A percentile compares a stretch with the other conserved stretches of the same genome.
phyloP scores from a whole-genome alignment of 2,797 vertebrate species.

The Onychomys leucogaster region DNA sequence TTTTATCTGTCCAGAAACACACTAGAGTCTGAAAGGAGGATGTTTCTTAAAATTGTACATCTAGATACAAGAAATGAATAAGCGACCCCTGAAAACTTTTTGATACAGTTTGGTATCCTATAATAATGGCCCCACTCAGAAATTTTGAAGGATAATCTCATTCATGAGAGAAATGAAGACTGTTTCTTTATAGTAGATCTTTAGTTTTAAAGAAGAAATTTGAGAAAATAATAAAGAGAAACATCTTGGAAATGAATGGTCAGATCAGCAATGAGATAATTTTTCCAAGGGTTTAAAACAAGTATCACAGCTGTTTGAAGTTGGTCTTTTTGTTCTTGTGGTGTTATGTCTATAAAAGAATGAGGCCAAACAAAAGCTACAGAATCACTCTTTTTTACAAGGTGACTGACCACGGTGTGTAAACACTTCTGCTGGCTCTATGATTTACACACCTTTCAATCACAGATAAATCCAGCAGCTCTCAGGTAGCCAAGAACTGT shows the following conservation, averaged over 20 bases:
- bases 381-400: constrained; percentile 69
- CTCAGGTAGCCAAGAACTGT: constrained; percentile 42
- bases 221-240: constrained; percentile 61
- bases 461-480: constrained; percentile 66
- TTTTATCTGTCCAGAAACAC: constrained; percentile 39
- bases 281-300: constrained; percentile 66
- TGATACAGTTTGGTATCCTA: not conserved
- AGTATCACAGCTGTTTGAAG: constrained; percentile 60
- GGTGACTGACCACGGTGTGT: constrained; percentile 54
- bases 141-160: constrained; percentile 10
- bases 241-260: constrained; percentile 45
- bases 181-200: not conserved
- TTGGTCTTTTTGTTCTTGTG: constrained; percentile 48
- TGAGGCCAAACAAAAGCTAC: constrained; percentile 63
- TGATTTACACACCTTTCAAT: constrained; percentile 72
- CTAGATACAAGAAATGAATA: not conserved
- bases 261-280: constrained; percentile 58
- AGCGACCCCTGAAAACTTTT: not conserved
- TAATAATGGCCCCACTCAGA: not conserved
- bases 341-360: constrained; percentile 58
- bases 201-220: constrained; percentile 23
- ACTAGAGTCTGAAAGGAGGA: not conserved
- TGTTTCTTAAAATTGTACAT: not conserved
- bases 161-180: constrained; percentile 39
- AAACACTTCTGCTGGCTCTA: constrained; percentile 36